Conservation (phyloP, 2,113 vertebrate genomes). For the Delphinus delphis region DNA sequence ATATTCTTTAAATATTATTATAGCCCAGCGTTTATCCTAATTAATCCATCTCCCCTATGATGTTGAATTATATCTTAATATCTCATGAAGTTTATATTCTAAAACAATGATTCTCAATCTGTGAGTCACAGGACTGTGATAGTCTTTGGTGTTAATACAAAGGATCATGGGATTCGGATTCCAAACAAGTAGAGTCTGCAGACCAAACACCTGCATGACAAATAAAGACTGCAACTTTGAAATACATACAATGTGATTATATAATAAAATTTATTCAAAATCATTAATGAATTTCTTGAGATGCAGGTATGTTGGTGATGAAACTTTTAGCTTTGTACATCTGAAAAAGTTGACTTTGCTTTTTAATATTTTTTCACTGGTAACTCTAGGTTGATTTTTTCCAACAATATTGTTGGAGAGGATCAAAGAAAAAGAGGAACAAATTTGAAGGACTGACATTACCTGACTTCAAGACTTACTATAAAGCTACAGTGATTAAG, state of each 20-base stretch:
- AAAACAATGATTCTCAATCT: background rate
- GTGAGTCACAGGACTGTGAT: background rate
- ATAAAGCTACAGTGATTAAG: background rate
- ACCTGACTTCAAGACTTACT: background rate
- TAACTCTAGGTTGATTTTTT: background rate
- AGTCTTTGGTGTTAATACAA: background rate
- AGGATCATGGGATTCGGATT: background rate
- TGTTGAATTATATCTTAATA: background rate
- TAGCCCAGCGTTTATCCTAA: background rate
- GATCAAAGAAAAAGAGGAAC: background rate
- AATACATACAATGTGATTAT: background rate
- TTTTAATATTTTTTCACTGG: background rate
- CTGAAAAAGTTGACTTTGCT: background rate
- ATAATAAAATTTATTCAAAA: background rate
- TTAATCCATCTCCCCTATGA: background rate
- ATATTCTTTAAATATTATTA: background rate
- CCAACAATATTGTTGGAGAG: background rate
- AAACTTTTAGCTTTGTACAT: background rate
- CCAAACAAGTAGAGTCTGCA: background rate
- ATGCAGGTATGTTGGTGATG: background rate
- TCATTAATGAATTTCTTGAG: background rate
- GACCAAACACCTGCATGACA: background rate
- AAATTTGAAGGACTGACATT: background rate
- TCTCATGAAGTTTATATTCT: background rate
- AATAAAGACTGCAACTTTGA: background rate